These are phyloP conservation scores for Corvus moneduloides DNA, from an alignment of 2,113 vertebrate species.

Conservation along the genomic window DNA sequence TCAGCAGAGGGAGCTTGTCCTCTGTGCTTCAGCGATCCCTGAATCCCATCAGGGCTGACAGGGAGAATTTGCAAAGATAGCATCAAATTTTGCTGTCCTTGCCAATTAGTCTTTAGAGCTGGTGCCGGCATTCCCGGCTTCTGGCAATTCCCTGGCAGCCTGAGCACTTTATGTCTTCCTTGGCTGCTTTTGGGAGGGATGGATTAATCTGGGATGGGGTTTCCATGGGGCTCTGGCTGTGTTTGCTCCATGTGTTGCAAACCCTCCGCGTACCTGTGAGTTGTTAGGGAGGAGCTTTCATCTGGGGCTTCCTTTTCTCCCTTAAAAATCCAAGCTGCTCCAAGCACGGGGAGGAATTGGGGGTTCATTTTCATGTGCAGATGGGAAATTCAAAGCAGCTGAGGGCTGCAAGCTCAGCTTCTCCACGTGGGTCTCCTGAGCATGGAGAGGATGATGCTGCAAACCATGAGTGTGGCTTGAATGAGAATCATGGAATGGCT, in stretches of 20 bases:
- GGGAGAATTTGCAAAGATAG: not conserved
- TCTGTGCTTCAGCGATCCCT: accelerated
- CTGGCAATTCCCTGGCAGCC: not conserved
- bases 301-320: not conserved
- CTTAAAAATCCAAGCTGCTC: not conserved
- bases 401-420: not conserved
- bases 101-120: not conserved
- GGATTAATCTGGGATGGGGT: not conserved
- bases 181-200: not conserved
- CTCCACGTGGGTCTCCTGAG: not conserved
- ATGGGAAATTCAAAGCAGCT: not conserved
- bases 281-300: not conserved
- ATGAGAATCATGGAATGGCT: not conserved
- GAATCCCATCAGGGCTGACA: not conserved
- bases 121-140: not conserved
- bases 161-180: not conserved
- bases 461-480: not conserved
- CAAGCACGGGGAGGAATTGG: not conserved
- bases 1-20: not conserved
- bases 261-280: accelerated
- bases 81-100: not conserved
- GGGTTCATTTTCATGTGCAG: not conserved
- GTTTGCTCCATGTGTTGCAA: not conserved
- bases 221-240: not conserved
- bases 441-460: not conserved